A percentile compares a stretch with the other conserved stretches of the same genome.
Conservation (phyloP, 2,888 invertebrate genomes). For the Drosophila emarginata region DNA sequence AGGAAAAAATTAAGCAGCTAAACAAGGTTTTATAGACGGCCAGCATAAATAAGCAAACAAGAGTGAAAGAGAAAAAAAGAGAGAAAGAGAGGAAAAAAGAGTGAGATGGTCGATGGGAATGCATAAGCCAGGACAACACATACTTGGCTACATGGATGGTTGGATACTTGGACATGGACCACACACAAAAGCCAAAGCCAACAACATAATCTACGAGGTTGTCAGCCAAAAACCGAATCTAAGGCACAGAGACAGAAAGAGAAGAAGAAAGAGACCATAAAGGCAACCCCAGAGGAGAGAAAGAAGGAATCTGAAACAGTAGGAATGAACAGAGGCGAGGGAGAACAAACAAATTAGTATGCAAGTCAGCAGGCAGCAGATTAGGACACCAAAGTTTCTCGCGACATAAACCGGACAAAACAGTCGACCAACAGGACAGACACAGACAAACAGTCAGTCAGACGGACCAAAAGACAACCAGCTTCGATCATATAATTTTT, state of each 20-base stretch:
- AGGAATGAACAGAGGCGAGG: conserved; percentile 14
- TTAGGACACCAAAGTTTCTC: conserved; percentile 78
- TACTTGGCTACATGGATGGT: conserved; percentile 41
- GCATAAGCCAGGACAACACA: conserved; percentile 67
- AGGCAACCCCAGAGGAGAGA: conserved; percentile 41
- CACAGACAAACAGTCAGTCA: conserved; percentile 16
- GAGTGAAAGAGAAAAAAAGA: neutral
- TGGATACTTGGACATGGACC: conserved; percentile 39
- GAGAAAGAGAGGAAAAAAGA: neutral
- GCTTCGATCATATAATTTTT: conserved; percentile 16
- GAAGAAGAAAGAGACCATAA: conserved; percentile 46
- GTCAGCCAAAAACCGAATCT: conserved; percentile 62
- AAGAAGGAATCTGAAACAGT: conserved; percentile 25
- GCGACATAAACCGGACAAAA: conserved; percentile 71
- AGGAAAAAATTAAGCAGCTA: conserved; percentile 77
- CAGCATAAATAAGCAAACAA: conserved; percentile 61
- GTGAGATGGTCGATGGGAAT: conserved; percentile 35
- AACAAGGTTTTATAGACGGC: conserved; percentile 64
- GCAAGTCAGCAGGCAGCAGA: conserved; percentile 75
- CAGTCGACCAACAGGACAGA: conserved; percentile 33
- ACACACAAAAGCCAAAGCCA: conserved; percentile 61
- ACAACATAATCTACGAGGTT: conserved; percentile 77
- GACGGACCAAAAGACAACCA: neutral
- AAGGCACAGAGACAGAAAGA: neutral
- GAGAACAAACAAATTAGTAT: conserved; percentile 75